Base-by-base conservation (phyloP, 2,797 vertebrate genomes). In the Labroides dimidiatus region DNA sequence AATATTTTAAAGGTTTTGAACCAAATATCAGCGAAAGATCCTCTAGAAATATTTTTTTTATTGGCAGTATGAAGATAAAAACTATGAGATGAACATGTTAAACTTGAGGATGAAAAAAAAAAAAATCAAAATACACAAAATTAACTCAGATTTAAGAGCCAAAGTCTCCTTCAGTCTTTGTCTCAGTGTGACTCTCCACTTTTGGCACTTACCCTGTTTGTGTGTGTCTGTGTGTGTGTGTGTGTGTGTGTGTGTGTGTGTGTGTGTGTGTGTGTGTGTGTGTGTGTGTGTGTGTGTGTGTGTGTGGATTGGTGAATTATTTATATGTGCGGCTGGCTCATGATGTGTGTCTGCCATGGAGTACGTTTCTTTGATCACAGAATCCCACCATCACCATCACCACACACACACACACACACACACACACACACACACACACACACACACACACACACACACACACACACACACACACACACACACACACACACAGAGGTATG, bases 341-440 rank as follows among this genome's bases (percentile, higher is more conserved):
- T 66, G 66, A 82, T 66, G 36, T 52, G 42, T 63, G 76, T 74
- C 72, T 85, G 68, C 78, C 70, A 56, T 15, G 19, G 62, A 81
- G 71, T 80, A 60, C 6, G 27, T 12, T 54, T 78, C 82, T 90
- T 90, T 90, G 85, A 90, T 89, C 75, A 60, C 63, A 77, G 62
- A 72, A 58, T 45, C 55, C 42, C 57, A 21, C 41, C 56, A 62
- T 61, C 15, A 33, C 30, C 30, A 52, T 27, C 24, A 6, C 24
- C 43, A 53, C 49, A 63, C 47, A 27, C 41, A 58, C 52, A 50
- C 44, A 54, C 50, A 60, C 51, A 60, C 57, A 60, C 58, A 67
- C 36, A 54, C 30, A 44, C 51, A 52, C 62, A 19, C 0, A 41
- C 43, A 53, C 49, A 63, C 50, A 60, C 56, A 63, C 57, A 66